These are phyloP conservation scores for Sesia bembeciformis DNA, from an alignment of 2,888 invertebrate genomes.

Conservation along the genomic window DNA sequence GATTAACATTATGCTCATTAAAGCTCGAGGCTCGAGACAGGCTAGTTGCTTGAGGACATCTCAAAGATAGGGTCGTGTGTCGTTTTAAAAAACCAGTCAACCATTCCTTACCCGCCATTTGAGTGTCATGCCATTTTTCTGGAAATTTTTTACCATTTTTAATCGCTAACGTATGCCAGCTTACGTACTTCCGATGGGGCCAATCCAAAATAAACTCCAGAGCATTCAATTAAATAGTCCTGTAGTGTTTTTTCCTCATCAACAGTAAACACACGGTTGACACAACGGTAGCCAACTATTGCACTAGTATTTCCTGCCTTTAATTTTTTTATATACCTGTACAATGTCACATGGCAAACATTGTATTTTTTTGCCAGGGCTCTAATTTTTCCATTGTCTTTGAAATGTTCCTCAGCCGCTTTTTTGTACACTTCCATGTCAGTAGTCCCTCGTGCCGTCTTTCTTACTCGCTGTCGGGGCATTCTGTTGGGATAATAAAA, in stretches of 20 bases:
- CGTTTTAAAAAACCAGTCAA: conserved; percentile 1
- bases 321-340: conserved; percentile 10
- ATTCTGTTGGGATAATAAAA: conserved; percentile 5
- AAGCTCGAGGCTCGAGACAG: conserved; percentile 1
- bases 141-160: not conserved
- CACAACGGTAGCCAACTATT: conserved; percentile 1
- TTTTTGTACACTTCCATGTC: too few species aligned
- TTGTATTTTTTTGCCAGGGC: not conserved
- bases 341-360: not conserved
- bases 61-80: conserved; percentile 1
- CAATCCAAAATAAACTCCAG: conserved; percentile 4
- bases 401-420: too few species aligned
- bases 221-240: conserved; percentile 8
- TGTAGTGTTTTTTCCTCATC: conserved; percentile 4
- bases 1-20: conserved; percentile 1
- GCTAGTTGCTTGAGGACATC: conserved; percentile 1
- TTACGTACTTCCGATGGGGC: conserved; percentile 1
- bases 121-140: not conserved
- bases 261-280: not conserved
- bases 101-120: not conserved
- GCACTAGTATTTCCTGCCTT: conserved; percentile 10
- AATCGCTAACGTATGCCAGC: conserved; percentile 1
- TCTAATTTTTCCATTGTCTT: not conserved
- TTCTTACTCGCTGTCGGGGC: conserved; percentile 7
- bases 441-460: not conserved